These are phyloP conservation scores for Phymatocera aterrima DNA, from an alignment of 2,888 invertebrate genomes.

Conservation along the genomic window DNA sequence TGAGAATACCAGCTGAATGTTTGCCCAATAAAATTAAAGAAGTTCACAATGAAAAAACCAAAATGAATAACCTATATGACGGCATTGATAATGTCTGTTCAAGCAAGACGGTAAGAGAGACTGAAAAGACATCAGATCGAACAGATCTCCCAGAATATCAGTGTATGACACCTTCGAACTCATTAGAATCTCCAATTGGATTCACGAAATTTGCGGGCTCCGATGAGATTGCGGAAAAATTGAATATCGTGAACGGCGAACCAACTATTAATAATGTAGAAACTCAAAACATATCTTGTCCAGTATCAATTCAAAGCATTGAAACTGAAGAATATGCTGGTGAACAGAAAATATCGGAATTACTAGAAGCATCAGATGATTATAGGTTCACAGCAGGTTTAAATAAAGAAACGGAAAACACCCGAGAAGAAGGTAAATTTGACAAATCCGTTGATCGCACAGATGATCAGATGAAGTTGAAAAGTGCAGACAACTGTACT, in stretches of 20 bases:
- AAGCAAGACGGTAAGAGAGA: neutral
- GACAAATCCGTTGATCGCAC: neutral
- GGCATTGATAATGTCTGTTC: neutral
- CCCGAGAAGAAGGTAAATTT: neutral
- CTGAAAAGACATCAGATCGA: neutral
- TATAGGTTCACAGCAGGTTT: neutral
- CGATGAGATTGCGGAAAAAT: neutral
- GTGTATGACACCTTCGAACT: neutral
- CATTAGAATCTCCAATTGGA: neutral
- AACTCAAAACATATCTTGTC: neutral
- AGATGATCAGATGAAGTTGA: neutral
- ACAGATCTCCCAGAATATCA: neutral
- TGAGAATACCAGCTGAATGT: neutral
- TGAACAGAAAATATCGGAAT: neutral
- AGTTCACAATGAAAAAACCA: neutral
- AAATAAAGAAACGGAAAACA: neutral
- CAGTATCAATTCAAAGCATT: neutral
- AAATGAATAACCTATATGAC: neutral
- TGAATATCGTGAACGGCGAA: neutral
- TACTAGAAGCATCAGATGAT: neutral
- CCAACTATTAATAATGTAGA: neutral
- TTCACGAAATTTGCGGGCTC: neutral
- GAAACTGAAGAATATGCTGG: conserved; percentile 18
- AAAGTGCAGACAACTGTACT: neutral
- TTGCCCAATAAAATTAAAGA: conserved; percentile 8